These are phyloP conservation scores for Calameuta filiformis DNA, from an alignment of 2,888 invertebrate species.

Conservation along the genomic window DNA sequence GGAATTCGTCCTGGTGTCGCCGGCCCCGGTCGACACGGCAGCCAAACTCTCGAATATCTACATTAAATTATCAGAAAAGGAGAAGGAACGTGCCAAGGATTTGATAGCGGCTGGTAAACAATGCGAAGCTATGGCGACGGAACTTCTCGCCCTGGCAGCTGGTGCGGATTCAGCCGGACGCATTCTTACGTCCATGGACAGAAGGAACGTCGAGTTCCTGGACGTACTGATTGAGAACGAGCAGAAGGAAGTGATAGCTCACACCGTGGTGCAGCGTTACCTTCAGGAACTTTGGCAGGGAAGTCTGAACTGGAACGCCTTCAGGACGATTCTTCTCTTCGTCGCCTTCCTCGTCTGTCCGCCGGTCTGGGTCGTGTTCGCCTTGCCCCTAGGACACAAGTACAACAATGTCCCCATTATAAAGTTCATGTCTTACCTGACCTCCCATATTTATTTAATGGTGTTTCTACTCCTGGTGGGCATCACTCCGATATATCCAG, in stretches of 20 bases:
- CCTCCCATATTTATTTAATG: constrained; percentile 98
- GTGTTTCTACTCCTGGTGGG: constrained; percentile 90
- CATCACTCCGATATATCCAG: constrained; percentile 88
- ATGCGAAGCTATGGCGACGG: constrained; percentile 98
- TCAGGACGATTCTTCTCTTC: constrained; percentile 93
- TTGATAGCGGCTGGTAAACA: constrained; percentile 94
- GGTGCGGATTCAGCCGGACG: constrained; percentile 95
- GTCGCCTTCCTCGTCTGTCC: constrained; percentile 94
- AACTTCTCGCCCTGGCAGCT: constrained; percentile 91
- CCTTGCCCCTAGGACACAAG: constrained; percentile 93
- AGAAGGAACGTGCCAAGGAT: constrained; percentile 98
- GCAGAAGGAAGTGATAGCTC: constrained; percentile 97
- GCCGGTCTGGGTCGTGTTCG: constrained; percentile 95
- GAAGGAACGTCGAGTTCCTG: constrained; percentile 92
- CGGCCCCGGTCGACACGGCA: constrained; percentile 99
- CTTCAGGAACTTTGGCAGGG: constrained; percentile 98
- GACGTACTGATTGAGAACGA: constrained; percentile 98
- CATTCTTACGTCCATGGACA: constrained; percentile 94
- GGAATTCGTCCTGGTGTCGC: constrained; percentile 97
- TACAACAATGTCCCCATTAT: constrained; percentile 99
- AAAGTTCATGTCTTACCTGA: constrained; percentile 99
- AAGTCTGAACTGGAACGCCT: constrained; percentile 94
- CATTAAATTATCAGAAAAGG: constrained; percentile 89
- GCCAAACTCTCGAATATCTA: constrained; percentile 96
- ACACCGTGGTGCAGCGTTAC: constrained; percentile 97